Evolutionary conservation across 2,797 vertebrate species (phyloP).

Genomic region (Clarias fuscus): DNA sequence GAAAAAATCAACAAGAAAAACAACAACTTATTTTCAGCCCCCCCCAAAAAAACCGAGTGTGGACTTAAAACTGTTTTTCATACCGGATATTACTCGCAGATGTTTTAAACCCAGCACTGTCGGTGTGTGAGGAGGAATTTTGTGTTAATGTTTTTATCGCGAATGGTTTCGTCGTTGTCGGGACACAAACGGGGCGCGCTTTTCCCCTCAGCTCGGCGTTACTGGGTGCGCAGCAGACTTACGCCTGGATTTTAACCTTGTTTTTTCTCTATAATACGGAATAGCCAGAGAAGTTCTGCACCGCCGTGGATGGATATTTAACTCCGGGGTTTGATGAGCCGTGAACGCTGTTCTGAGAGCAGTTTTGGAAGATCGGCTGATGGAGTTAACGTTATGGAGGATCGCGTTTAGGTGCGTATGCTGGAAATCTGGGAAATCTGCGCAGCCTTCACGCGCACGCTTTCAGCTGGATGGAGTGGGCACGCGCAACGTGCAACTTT

Average conservation of each 20-base stretch:
- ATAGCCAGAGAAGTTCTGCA: constrained; percentile 37
- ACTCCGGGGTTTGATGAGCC: constrained; percentile 54
- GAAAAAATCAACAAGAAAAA: constrained; percentile 34
- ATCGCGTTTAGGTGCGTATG: constrained; percentile 74
- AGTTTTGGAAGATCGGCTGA: constrained; percentile 64
- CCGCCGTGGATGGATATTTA: constrained; percentile 65
- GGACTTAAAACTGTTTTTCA: constrained; percentile 16
- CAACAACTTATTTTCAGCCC: constrained; percentile 53
- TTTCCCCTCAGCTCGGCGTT: constrained; percentile 17
- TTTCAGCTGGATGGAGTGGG: neutral
- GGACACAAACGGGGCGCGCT: constrained; percentile 56
- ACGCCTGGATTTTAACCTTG: constrained; percentile 61
- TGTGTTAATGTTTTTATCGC: constrained; percentile 19
- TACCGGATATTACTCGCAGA: constrained; percentile 60
- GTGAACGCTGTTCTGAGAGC: constrained; percentile 31
- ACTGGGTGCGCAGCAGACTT: constrained; percentile 23
- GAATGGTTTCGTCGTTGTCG: neutral
- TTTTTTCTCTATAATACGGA: neutral
- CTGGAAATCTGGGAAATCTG: neutral
- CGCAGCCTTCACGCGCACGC: neutral
- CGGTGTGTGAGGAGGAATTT: constrained; percentile 28
- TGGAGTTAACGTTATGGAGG: constrained; percentile 77
- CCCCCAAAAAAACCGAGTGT: constrained; percentile 22
- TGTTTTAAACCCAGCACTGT: constrained; percentile 12
- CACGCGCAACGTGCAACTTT: constrained; percentile 1